Base-by-base conservation (phyloP, 2,888 invertebrate species). In the Ommatoiulus sabulosus region DNA sequence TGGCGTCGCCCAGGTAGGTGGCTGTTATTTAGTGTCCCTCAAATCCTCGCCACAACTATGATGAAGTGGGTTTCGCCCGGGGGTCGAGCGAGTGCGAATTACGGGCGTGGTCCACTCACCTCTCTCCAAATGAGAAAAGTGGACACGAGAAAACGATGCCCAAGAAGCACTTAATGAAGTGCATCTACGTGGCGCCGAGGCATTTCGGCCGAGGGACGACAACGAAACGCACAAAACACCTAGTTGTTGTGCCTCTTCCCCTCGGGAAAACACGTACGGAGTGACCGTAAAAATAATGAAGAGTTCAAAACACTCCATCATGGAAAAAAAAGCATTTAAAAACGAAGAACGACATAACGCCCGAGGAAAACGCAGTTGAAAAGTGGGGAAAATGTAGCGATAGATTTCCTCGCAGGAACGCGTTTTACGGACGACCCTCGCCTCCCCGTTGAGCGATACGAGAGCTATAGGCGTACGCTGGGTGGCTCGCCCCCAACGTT, bases 301-400 rank as follows among this genome's bases (percentile, higher is more conserved):
- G 63, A 63, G 63, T 63, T 63, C 63, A 63, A 63, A 63, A 63
- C 63, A 63, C 63, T 63, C 20, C 63, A 63, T 86, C 44, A 20
- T n/a, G 24, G 86, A 86, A 86, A 35, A n/a, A 86, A 44, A 86
- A 24, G 48, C 86, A 48, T 86, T 86, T 48, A 86, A 86, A 86
- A 35, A 35, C 35, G 46, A 46, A 44, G n/a, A 44, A 86, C 84
- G 84, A 85, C 35, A 15, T 15, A 85, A 2, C n/a, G 43, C 44
- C 46, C 46, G 17, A 86, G 46, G 86, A 86, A 86, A 86, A 86
- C 84, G 20, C 35, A 84, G 84, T 52, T 52, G 52, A 52, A 52
- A 52, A n/a, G 63, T 63, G 63, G n/a, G n/a, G 63, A 3, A 10
- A 17, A 12, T 63, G 63, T n/a, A 63, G 63, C 63, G 63, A 17